Evolutionary conservation across 2,797 vertebrate species (phyloP), one percentile per base, ranked within the genome.

Genomic region (Salarias fasciatus): DNA sequence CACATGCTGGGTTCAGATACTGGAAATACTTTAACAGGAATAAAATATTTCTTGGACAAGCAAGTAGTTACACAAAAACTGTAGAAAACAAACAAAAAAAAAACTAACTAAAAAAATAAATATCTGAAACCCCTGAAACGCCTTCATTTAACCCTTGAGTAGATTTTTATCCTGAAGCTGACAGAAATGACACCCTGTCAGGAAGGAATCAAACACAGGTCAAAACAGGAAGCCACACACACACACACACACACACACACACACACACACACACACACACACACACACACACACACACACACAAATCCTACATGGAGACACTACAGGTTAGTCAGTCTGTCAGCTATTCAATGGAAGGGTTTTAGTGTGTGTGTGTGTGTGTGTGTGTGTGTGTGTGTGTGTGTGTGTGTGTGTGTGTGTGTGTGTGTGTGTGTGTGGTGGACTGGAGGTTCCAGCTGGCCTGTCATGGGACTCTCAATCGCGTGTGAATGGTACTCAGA

Each of bases 141-240:
- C 8, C 18, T 66, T 8, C 56, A 2, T 43, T 50, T 31, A 37
- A 24, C 8, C 0, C 37, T 14, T 10, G 85, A 88, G 72, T 85
- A 85, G 86, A 86, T 80, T n/a, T n/a, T 71, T 48, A 40, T 43
- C 18, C 61, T 36, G 43, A 11, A 57, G 38, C 46, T 85, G 82
- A 83, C 63, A 78, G 80, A 79, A 72, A 52, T 73, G 73, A 86
- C 77, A 86, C 78, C 12, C 15, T 73, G 86, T 83, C 93, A 93
- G 93, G 94, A 95, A 93, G 90, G 86, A 86, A 89, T 84, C 77
- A 91, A 88, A 91, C 83, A 75, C 82, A 36, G 89, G 89, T 90
- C 91, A 92, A 95, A 96, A 96, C 95, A 96, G 95, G 96, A 97
- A 96, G 86, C 1, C 0, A 52, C 61, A 49, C 42, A 35, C 45